These are phyloP conservation scores for Drosophila kanapiae DNA, from an alignment of 1,140 invertebrate genomes.

Conservation along the genomic window DNA sequence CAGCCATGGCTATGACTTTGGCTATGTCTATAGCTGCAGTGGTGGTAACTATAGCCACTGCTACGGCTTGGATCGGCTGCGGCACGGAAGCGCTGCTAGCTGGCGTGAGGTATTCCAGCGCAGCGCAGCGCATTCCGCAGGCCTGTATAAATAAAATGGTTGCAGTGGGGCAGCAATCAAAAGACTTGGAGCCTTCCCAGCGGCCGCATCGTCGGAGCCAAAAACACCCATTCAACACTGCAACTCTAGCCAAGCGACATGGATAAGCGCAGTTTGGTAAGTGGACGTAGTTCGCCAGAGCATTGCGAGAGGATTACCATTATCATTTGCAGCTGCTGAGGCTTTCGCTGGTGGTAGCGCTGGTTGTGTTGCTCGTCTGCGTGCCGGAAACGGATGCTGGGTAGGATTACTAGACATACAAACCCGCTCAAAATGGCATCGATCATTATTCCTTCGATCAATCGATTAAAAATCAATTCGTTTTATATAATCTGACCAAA, in stretches of 20 bases:
- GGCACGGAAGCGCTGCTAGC: constrained; percentile 64
- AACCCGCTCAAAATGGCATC: neutral
- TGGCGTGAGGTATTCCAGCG: constrained; percentile 27
- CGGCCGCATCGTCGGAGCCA: constrained; percentile 51
- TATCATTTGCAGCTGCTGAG: constrained; percentile 54
- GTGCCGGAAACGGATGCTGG: constrained; percentile 69
- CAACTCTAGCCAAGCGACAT: constrained; percentile 48
- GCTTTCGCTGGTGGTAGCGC: constrained; percentile 58
- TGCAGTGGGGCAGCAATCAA: constrained; percentile 68
- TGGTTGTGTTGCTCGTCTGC: constrained; percentile 59
- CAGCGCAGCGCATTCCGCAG: constrained; percentile 46
- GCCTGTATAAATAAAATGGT: constrained; percentile 71
- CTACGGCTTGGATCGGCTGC: constrained; percentile 8
- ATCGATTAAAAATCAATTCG: neutral
- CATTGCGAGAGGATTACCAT: constrained; percentile 12
- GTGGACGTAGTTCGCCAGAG: neutral
- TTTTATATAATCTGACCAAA: neutral
- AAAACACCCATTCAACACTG: constrained; percentile 23
- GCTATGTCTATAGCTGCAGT: neutral
- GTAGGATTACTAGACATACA: constrained; percentile 34
- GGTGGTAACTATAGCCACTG: neutral
- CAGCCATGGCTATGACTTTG: neutral
- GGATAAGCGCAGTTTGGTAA: constrained; percentile 74
- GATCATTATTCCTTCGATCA: neutral
- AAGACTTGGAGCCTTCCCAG: constrained; percentile 48